A percentile compares a stretch with the other conserved stretches of the same genome.
These are phyloP conservation scores for Rhamphomyia laevipes DNA, from an alignment of 2,888 invertebrate species.

Conservation along the genomic window DNA sequence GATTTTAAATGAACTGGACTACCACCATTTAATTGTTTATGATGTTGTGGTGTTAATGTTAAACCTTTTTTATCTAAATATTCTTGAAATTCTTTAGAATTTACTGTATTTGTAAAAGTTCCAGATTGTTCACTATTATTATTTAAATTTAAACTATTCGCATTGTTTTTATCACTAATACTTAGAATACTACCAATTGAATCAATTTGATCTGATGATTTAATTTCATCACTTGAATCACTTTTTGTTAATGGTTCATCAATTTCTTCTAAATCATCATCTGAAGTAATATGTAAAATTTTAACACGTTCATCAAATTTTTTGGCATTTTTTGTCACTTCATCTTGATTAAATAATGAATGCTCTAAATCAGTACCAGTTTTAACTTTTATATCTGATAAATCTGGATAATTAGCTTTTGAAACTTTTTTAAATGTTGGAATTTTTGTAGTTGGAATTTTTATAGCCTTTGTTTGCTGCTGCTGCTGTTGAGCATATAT, in stretches of 20 bases:
- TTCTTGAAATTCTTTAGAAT: constrained; percentile 35
- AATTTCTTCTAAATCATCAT: constrained; percentile 36
- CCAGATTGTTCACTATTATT: constrained; percentile 8
- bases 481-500: neutral
- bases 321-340: constrained; percentile 35
- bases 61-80: constrained; percentile 34
- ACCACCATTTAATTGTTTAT: constrained; percentile 15
- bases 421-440: constrained; percentile 32
- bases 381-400: constrained; percentile 34
- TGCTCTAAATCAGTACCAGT: constrained; percentile 31
- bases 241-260: constrained; percentile 32
- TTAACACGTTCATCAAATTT: constrained; percentile 36
- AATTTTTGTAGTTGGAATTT: constrained; percentile 17
- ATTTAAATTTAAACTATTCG: neutral
- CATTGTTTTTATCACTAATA: constrained; percentile 1
- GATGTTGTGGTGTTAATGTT: constrained; percentile 25
- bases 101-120: constrained; percentile 35
- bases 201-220: constrained; percentile 5
- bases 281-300: constrained; percentile 30
- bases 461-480: neutral
- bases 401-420: constrained; percentile 34
- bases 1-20: constrained; percentile 13
- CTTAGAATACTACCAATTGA: neutral
- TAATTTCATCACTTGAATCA: constrained; percentile 31
- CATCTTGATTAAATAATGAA: constrained; percentile 32